A percentile compares a stretch with the other conserved stretches of the same genome.
Evolutionary conservation across 1,140 invertebrate genomes (phyloP).

Genomic region (Bombus pyrosoma): DNA sequence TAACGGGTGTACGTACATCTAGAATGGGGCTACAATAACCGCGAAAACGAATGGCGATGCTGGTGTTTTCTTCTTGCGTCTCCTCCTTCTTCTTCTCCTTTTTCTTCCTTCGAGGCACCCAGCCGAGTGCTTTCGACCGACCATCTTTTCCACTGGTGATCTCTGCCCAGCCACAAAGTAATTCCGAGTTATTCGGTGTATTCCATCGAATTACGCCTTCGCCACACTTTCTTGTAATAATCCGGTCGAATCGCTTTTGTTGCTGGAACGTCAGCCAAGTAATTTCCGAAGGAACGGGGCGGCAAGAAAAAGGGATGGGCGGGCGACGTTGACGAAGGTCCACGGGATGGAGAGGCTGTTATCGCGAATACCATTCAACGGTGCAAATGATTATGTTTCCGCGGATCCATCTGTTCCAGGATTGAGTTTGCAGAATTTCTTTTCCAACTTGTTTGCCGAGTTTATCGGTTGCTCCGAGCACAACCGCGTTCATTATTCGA

Average conservation of each 20-base stretch:
- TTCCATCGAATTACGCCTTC: conserved; percentile 36
- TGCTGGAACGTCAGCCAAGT: not conserved
- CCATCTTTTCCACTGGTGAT: not conserved
- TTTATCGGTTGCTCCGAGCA: too few species aligned
- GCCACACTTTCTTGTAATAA: conserved; percentile 31
- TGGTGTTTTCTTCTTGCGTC: conserved; percentile 33
- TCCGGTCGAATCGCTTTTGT: conserved; percentile 15
- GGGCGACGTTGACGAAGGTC: not conserved
- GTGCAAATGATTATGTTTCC: not conserved
- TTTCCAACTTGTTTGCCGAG: too few species aligned
- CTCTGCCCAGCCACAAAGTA: conserved; percentile 35
- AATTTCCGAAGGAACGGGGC: not conserved
- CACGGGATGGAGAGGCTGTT: not conserved
- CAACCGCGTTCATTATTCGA: too few species aligned
- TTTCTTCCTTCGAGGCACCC: not conserved
- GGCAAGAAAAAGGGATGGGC: not conserved
- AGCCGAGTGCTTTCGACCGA: not conserved
- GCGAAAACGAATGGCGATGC: conserved; percentile 54
- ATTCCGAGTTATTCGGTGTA: conserved; percentile 33
- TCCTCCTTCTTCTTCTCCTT: not conserved
- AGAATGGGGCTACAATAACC: conserved; percentile 47
- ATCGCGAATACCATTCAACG: not conserved
- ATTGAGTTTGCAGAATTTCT: not conserved
- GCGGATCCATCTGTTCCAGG: not conserved
- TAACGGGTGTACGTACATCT: conserved; percentile 22